Evolutionary conservation across 2,797 vertebrate genomes (phyloP).

Genomic region (Clarias fuscus): DNA sequence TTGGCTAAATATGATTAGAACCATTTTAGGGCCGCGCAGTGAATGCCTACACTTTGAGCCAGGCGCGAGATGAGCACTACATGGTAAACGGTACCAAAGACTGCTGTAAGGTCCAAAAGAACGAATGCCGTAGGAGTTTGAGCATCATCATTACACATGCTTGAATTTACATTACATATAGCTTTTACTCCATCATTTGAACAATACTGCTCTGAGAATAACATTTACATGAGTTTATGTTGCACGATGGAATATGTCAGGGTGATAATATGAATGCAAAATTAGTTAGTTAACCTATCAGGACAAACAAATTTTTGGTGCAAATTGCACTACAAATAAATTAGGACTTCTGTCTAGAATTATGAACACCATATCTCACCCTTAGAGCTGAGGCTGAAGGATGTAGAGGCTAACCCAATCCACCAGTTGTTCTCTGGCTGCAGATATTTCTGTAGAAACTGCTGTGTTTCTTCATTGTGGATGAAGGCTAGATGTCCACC

Average conservation of each 20-base stretch:
- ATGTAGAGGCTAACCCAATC: conserved; percentile 82
- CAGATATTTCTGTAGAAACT: conserved; percentile 75
- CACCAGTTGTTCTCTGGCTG: conserved; percentile 84
- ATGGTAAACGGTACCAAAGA: too few relatives aligned
- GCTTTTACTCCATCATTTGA: background rate
- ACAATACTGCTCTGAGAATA: background rate
- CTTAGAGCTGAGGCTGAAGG: conserved; percentile 64
- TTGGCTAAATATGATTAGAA: too few relatives aligned
- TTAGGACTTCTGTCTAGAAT: background rate
- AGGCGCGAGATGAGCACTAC: too few relatives aligned
- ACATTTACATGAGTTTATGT: background rate
- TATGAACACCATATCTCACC: conserved; percentile 29
- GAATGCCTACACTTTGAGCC: too few relatives aligned
- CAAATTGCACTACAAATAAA: background rate
- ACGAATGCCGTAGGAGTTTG: too few relatives aligned
- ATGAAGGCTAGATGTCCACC: conserved; percentile 90
- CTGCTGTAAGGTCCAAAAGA: too few relatives aligned
- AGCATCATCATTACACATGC: background rate
- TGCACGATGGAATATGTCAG: background rate
- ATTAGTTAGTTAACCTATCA: background rate
- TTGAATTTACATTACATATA: background rate
- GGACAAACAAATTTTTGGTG: background rate
- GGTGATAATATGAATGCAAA: background rate
- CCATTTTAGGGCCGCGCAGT: too few relatives aligned
- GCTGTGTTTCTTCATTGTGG: conserved; percentile 80